Percentiles rank a stretch among this genome's conserved stretches.
phyloP scores from a whole-genome alignment of 2,888 invertebrate genomes.

The Drosophila conformis region DNA sequence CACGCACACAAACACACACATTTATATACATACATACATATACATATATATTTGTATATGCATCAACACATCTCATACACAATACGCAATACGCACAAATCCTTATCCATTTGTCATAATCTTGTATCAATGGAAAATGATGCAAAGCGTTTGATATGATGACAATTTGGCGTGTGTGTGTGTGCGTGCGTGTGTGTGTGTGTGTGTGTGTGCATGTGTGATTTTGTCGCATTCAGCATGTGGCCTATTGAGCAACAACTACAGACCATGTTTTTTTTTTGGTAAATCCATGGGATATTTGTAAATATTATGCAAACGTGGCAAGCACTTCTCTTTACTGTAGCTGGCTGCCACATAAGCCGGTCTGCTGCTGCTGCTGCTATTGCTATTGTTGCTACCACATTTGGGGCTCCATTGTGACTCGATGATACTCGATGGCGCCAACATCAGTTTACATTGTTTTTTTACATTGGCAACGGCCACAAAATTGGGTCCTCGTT shows the following conservation, averaged over 20 bases:
- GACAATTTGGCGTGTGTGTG: constrained; percentile 13
- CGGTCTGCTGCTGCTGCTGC: constrained; percentile 1
- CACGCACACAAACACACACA: background rate
- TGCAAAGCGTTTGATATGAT: constrained; percentile 31
- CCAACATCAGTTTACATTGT: constrained; percentile 39
- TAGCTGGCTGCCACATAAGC: constrained; percentile 21
- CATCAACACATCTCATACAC: background rate
- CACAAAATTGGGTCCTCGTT: constrained; percentile 70
- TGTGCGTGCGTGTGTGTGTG: background rate
- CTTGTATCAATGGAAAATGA: constrained; percentile 36
- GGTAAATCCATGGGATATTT: constrained; percentile 46
- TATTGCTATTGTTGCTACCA: constrained; percentile 4
- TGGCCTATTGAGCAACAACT: constrained; percentile 23
- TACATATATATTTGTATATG: background rate
- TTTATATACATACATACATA: background rate
- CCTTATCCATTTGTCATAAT: constrained; percentile 42
- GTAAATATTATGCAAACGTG: constrained; percentile 62
- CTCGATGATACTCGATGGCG: constrained; percentile 33
- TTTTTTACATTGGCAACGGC: constrained; percentile 46
- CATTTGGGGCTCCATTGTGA: constrained; percentile 47
- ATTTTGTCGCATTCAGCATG: background rate
- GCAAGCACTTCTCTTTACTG: constrained; percentile 33
- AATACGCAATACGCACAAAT: constrained; percentile 17
- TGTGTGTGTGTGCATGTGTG: constrained; percentile 8
- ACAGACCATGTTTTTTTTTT: constrained; percentile 2